phyloP scores from a whole-genome alignment of 2,797 vertebrate genomes.

The Gobio occitaniae region DNA sequence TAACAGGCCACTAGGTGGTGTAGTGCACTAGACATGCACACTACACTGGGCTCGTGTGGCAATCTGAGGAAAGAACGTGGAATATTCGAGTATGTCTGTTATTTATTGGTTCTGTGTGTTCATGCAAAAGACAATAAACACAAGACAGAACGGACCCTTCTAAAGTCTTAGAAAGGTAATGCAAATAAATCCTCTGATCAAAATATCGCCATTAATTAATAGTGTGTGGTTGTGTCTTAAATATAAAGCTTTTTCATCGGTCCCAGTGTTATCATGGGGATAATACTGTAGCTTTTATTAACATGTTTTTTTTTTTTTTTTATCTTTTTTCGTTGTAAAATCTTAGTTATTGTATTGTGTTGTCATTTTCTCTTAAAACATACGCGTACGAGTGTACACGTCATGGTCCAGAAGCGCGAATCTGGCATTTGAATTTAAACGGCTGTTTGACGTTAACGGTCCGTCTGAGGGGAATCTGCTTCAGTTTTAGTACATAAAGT shows the following conservation, averaged over 20 bases:
- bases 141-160: not conserved
- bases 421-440: not conserved
- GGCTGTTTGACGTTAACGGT: not conserved
- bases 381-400: not conserved
- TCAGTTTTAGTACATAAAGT: no score
- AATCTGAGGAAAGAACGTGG: not conserved
- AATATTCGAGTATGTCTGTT: not conserved
- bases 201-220: not conserved
- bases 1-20: conserved; percentile 5
- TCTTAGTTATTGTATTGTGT: not conserved
- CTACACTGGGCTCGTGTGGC: not conserved
- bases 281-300: not conserved
- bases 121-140: not conserved
- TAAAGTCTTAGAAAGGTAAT: not conserved
- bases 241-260: not conserved
- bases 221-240: not conserved
- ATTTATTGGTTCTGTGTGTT: not conserved
- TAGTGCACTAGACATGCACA: not conserved
- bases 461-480: not conserved
- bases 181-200: not conserved
- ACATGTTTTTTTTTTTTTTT: not conserved
- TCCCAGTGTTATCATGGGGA: not conserved
- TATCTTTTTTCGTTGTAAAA: not conserved
- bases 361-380: not conserved
- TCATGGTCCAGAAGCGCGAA: not conserved